Base-by-base conservation (phyloP, 2,797 vertebrate species). In the Limosa lapponica region DNA sequence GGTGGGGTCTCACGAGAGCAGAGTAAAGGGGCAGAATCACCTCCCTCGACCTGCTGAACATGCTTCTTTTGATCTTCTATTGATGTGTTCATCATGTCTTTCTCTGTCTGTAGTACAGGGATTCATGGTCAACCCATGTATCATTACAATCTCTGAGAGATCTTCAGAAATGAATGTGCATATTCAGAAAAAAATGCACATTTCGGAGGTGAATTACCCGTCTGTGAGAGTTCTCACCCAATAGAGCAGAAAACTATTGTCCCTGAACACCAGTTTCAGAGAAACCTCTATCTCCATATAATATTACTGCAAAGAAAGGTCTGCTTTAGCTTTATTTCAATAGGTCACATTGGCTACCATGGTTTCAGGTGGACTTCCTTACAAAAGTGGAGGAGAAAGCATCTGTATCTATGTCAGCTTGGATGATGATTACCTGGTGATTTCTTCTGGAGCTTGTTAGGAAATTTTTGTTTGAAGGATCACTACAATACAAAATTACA, bases 1-100 rank as follows among this genome's bases (percentile, higher is more conserved):
- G 44, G 20, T 46, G 20, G 20, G 44, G 44, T 46, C 44, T 46
- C 44, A 46, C 20, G 10, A 46, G 44, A 46, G 44, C 27, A 27
- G 49, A 51, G 24, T 51, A 28, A 25, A 27, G 49, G 49, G 49
- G 25, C 15, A 51, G 49, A 28, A 27, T 51, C 49, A 51, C 25
- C 25, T 51, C 48, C 48, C 48, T 25, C 13, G 6, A 25, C 24
- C 48, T 49, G 12, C 23, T 24, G 23, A 23, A 12, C 11, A 24
- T 11, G 24, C 6, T 48, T 48, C 46, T 48, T 48, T 48, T 48
- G 46, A 48, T 48, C 23, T 44, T 46, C 28, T 55, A 6, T 23
- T 75, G 9, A 16, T 16, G 3, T 10, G 2, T 46, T 39, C 11
- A 34, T n/a, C 10, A 11, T 1, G 2, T 59, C 14, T 41, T 11